Percentiles rank a stretch among this genome's conserved stretches.
Evolutionary conservation across 2,797 vertebrate genomes (phyloP).

Genomic region (Furcifer pardalis): DNA sequence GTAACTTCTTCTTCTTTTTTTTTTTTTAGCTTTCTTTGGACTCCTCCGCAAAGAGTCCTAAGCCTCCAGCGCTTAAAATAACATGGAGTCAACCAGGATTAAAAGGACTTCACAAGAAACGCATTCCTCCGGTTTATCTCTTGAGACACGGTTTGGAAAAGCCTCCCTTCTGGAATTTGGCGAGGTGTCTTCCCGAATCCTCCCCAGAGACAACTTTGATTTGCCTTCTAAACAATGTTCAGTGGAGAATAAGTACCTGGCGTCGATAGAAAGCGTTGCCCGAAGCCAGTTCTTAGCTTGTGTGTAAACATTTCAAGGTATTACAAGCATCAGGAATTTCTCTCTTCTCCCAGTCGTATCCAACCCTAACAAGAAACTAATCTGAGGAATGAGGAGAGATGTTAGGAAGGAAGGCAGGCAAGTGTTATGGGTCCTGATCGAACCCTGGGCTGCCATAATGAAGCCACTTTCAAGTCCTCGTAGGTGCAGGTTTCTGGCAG

Average conservation of each 20-base stretch:
- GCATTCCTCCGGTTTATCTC: not conserved
- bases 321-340: not conserved
- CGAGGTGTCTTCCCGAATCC: not conserved
- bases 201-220: not conserved
- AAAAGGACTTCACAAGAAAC: not conserved
- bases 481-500: too few relatives aligned
- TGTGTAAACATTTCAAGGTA: slow-evolving; percentile 10
- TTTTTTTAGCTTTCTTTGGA: too few relatives aligned
- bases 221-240: not conserved
- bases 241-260: not conserved
- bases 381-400: too few relatives aligned
- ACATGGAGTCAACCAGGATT: not conserved
- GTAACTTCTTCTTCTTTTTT: too few relatives aligned
- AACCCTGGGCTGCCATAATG: too few relatives aligned
- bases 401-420: too few relatives aligned
- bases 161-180: not conserved
- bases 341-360: too few relatives aligned
- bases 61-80: not conserved
- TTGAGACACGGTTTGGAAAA: not conserved
- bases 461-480: too few relatives aligned
- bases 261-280: not conserved
- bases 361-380: not conserved
- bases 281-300: not conserved
- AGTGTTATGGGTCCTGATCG: too few relatives aligned
- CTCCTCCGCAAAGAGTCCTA: too few relatives aligned